Base-by-base conservation (phyloP, 2,888 invertebrate species). In the Lathronympha strigana region DNA sequence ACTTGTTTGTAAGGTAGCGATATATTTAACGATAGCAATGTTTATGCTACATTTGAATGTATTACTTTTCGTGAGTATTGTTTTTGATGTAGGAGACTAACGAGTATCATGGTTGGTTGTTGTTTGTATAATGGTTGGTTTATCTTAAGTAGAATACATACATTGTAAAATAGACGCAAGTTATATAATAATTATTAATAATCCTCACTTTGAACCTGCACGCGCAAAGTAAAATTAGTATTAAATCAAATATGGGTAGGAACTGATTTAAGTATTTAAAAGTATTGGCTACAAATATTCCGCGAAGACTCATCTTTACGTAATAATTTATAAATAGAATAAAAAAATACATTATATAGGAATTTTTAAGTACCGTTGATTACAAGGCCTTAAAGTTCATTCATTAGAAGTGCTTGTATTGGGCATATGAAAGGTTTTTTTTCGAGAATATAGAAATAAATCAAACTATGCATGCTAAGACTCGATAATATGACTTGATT, bases 1-100 rank as follows among this genome's bases (percentile, higher is more conserved):
- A 90, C 90, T 90, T 90, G 86, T 82, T 73, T 67, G 66, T 78
- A 72, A 75, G 70, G 68, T 73, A 73, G 69, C 51, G 67, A 67
- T 47, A 66, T 54, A 33, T 58, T 40, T 36, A 64, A 66, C 47
- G 73, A 78, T 77, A 73, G 74, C 75, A 76, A 71, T 71, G 70
- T 75, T 78, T 75, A 74, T 69, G 68, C 77, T 76, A 76, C 75
- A 74, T 78, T 82, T 79, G 75, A 75, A 76, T 83, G 83, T 83
- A 80, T 79, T 84, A 63, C 68, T 80, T 80, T 77, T 71, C 40
- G 68, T 66, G 61, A 68, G 68, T 55, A 57, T 73, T 74, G 68
- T 60, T 36, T 73, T 72, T 68, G 38, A 61, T n/a, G 72, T 73
- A 43, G 60, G 6, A 51, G 53, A 31, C 6, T 53, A 53, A 45